These are phyloP conservation scores for Caenorhabditis uteleia DNA, from an alignment of 2,888 invertebrate genomes.

Conservation along the genomic window DNA sequence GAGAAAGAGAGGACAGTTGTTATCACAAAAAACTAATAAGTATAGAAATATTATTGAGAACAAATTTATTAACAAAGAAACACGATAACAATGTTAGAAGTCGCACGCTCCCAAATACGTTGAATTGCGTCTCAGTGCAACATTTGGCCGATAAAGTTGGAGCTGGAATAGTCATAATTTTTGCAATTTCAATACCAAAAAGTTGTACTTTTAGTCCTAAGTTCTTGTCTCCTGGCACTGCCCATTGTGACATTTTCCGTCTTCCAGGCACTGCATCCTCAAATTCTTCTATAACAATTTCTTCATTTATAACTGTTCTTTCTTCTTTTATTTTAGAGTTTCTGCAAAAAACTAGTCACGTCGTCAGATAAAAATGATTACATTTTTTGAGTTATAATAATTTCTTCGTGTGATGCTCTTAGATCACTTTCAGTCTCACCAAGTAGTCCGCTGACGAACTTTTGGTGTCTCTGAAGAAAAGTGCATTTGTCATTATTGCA, in stretches of 20 bases:
- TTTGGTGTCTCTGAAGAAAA: slow-evolving; percentile 33
- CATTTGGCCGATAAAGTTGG: slow-evolving; percentile 13
- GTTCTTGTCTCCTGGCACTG: background rate
- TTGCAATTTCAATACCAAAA: background rate
- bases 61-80: too few relatives aligned
- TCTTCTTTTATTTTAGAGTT: too few relatives aligned
- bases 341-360: too few relatives aligned
- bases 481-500: background rate
- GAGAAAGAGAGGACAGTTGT: too few relatives aligned
- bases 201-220: background rate
- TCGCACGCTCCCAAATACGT: slow-evolving; percentile 24
- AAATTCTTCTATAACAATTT: background rate
- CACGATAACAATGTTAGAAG: slow-evolving; percentile 19
- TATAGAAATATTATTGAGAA: too few relatives aligned
- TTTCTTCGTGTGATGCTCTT: slow-evolving; percentile 42
- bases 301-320: too few relatives aligned
- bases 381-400: slow-evolving; percentile 42
- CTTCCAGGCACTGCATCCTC: too few relatives aligned
- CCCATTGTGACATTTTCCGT: slow-evolving; percentile 4
- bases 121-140: slow-evolving; percentile 13
- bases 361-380: background rate
- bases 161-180: slow-evolving; percentile 20
- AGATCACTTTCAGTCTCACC: slow-evolving; percentile 9
- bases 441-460: slow-evolving; percentile 21
- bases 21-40: too few relatives aligned